Evolutionary conservation across 2,888 invertebrate genomes (phyloP).

Genomic region (Epinotia demarniana): DNA sequence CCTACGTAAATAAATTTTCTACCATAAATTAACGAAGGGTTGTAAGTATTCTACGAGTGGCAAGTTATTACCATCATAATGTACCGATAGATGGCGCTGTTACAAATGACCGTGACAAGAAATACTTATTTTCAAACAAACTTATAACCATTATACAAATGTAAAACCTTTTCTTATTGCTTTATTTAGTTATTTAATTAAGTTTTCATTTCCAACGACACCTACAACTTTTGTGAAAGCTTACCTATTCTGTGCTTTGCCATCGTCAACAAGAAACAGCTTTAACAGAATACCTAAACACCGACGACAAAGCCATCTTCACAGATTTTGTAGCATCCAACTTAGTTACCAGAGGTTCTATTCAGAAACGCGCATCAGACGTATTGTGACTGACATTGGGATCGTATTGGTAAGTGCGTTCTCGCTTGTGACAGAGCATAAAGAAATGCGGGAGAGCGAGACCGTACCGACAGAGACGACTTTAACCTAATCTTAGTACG

Average conservation of each 20-base stretch:
- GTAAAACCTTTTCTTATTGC: too few species aligned
- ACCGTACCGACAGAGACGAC: neutral
- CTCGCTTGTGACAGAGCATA: neutral
- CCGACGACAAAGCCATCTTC: slow-evolving; percentile 1
- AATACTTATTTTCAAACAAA: too few species aligned
- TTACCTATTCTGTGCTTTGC: neutral
- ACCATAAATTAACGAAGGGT: too few species aligned
- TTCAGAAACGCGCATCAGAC: neutral
- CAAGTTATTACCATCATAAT: too few species aligned
- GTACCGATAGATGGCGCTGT: too few species aligned
- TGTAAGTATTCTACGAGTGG: too few species aligned
- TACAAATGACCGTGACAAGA: too few species aligned
- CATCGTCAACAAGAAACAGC: neutral
- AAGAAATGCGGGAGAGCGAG: neutral
- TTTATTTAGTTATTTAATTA: too few species aligned
- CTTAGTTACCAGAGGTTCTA: neutral
- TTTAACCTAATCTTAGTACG: neutral
- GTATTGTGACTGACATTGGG: neutral
- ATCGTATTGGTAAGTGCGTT: neutral
- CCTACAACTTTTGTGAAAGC: neutral
- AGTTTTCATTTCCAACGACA: neutral
- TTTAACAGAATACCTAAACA: slow-evolving; percentile 11
- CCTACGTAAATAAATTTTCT: too few species aligned
- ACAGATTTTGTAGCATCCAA: slow-evolving; percentile 21
- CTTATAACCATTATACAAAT: too few species aligned